Base-by-base conservation (phyloP, 2,888 invertebrate species). In the Coremacera marginata region DNA sequence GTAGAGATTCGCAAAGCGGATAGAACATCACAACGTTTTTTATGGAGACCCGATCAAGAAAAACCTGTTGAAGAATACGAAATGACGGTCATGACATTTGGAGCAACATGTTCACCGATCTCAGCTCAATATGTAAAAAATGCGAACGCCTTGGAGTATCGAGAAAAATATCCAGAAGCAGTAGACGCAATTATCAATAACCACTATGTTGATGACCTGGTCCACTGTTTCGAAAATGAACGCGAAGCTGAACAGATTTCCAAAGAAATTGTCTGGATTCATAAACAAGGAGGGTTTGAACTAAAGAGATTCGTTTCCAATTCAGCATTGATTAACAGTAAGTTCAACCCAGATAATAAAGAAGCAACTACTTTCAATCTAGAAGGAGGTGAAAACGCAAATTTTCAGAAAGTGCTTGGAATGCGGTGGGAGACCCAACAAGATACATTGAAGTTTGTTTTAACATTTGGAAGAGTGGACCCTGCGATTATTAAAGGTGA, bases 141-240 rank as follows among this genome's bases (percentile, higher is more conserved):
- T 34, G 16, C n/a, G 14, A 65, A 65, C 9, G 37, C 65, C 5
- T 2, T 34, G 14, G 65, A 65, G 4, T 65, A 31, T 34, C 16
- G 8, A 14, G 37, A 31, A 5, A 19, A 11, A 8, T 65, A 14
- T 19, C 65, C n/a, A n/a, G n/a, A n/a, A n/a, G n/a, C n/a, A n/a
- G n/a, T n/a, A n/a, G n/a, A n/a, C n/a, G n/a, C n/a, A 31, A 1
- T 19, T 11, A 65, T 27, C 65, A 8, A 3, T 34, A 31, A 65
- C 0, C 76, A 80, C 70, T 87, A 87, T 55, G 83, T 86, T 65
- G 85, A 86, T 70, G 84, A 84, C 70, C 81, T 83, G 60, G 67
- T 83, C 9, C 82, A 83, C 19, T 84, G 85, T 31, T 76, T 79
- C 14, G 11, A 1, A 79, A 83, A 31, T 81, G 82, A 0, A 77